Evolutionary conservation across 2,888 invertebrate genomes (phyloP).

Genomic region (Pardosa pseudoannulata): DNA sequence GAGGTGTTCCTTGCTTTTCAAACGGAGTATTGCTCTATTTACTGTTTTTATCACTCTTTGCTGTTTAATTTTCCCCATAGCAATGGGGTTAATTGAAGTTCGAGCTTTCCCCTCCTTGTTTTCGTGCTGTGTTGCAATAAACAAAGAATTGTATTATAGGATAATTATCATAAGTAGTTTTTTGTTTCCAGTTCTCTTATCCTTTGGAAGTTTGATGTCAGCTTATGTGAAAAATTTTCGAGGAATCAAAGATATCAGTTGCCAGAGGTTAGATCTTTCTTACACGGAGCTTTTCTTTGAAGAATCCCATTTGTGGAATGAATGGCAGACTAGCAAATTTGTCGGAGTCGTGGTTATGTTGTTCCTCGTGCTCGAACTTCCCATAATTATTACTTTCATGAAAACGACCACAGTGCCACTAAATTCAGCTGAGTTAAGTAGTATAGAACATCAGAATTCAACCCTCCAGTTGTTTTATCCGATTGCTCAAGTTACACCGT

Average conservation of each 20-base stretch:
- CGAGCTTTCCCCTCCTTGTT: conserved; percentile 34
- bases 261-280: conserved; percentile 28
- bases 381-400: conserved; percentile 30
- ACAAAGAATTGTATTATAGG: conserved; percentile 25
- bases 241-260: conserved; percentile 24
- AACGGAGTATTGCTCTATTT: conserved; percentile 20
- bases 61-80: conserved; percentile 18
- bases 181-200: conserved; percentile 10
- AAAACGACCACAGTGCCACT: neutral
- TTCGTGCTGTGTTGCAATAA: conserved; percentile 33
- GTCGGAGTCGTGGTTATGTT: conserved; percentile 28
- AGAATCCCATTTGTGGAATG: conserved; percentile 63
- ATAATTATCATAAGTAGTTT: conserved; percentile 20
- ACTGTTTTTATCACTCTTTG: neutral
- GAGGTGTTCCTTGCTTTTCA: neutral
- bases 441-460: conserved; percentile 14
- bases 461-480: conserved; percentile 11
- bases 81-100: conserved; percentile 27
- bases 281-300: conserved; percentile 65
- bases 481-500: conserved; percentile 27
- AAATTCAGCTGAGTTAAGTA: too few relatives aligned
- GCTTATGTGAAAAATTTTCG: conserved; percentile 32
- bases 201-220: neutral
- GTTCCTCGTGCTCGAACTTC: conserved; percentile 38
- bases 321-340: conserved; percentile 58